Evolutionary conservation across 2,888 invertebrate species (phyloP).

Genomic region (Andrena minutula): DNA sequence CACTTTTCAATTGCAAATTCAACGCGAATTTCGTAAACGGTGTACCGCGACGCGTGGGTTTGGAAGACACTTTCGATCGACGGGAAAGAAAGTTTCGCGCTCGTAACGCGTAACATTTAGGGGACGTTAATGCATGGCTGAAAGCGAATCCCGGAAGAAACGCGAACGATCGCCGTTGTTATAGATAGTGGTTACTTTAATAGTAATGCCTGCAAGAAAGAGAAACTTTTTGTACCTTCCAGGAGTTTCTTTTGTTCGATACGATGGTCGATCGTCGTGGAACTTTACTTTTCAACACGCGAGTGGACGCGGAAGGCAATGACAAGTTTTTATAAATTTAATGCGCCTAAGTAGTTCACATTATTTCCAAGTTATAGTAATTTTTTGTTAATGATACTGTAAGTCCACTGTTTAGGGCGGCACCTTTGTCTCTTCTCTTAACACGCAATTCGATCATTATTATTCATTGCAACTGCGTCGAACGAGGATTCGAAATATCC

Average conservation of each 20-base stretch:
- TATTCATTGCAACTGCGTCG: neutral
- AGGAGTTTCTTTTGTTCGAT: neutral
- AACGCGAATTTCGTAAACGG: neutral
- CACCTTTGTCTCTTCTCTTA: neutral
- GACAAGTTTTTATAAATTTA: neutral
- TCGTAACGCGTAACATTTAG: conserved; percentile 28
- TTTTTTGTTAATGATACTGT: neutral
- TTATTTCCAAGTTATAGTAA: neutral
- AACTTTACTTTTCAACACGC: conserved; percentile 3
- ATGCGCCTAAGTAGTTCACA: neutral
- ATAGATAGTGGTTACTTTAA: conserved; percentile 23
- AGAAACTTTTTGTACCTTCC: conserved; percentile 21
- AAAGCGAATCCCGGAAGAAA: conserved; percentile 11
- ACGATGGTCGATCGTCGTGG: neutral
- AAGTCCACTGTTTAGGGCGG: neutral
- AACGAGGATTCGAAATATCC: neutral
- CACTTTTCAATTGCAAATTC: neutral
- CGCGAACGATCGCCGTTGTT: conserved; percentile 20
- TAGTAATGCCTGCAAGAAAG: conserved; percentile 15
- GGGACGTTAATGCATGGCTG: conserved; percentile 29
- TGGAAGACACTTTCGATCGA: conserved; percentile 28
- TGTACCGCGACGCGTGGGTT: conserved; percentile 17
- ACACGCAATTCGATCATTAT: neutral
- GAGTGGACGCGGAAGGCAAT: neutral
- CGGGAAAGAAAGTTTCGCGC: conserved; percentile 32